Conservation (phyloP, 2,113 vertebrate genomes). For the Microcebus lehilahytsara region DNA sequence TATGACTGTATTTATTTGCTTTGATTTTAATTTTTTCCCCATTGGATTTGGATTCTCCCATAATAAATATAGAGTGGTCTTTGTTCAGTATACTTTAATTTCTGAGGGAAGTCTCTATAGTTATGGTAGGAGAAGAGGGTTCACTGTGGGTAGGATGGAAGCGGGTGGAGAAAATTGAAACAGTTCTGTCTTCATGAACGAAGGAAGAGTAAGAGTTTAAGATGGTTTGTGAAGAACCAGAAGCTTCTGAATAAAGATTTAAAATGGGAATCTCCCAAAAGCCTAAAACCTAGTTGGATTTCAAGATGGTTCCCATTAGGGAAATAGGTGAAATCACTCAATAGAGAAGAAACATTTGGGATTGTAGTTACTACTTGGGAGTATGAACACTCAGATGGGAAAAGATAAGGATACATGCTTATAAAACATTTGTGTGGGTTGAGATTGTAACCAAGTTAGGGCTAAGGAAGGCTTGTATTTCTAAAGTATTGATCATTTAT, state of each 20-base stretch:
- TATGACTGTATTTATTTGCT: constrained; percentile 34
- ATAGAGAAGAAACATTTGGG: neutral
- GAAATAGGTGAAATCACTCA: neutral
- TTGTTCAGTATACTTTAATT: constrained; percentile 2
- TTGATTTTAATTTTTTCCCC: neutral
- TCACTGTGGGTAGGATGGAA: neutral
- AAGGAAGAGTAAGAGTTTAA: neutral
- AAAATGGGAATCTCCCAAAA: constrained; percentile 1
- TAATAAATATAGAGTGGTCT: neutral
- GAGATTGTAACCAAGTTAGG: neutral
- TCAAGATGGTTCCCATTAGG: neutral
- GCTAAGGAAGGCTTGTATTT: neutral
- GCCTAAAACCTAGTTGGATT: neutral
- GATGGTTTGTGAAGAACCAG: neutral
- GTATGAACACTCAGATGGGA: neutral
- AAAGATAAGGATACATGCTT: neutral
- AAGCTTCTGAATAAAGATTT: constrained; percentile 8
- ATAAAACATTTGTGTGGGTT: neutral
- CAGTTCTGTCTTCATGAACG: neutral
- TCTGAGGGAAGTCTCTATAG: neutral
- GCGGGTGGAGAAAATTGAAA: neutral
- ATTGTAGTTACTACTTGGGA: neutral
- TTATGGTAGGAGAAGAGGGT: neutral
- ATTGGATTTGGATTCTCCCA: neutral
- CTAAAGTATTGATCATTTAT: neutral